A percentile compares a stretch with the other conserved stretches of the same genome.
phyloP scores from a whole-genome alignment of 2,888 invertebrate species.

The Gastracanthus pulcherrimus region DNA sequence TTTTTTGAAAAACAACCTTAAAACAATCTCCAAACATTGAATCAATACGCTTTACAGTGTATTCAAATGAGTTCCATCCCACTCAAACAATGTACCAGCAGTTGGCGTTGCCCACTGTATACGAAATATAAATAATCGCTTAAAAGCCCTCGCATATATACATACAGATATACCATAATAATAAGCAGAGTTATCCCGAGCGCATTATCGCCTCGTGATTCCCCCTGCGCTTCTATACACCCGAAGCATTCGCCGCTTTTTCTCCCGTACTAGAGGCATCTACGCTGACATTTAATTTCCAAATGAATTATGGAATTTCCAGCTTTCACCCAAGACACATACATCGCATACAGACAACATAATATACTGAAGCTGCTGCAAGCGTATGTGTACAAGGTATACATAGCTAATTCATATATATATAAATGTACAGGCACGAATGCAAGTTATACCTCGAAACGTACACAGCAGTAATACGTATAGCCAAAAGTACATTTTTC shows the following conservation, averaged over 20 bases:
- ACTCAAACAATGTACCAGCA: constrained; percentile 5
- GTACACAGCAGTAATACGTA: neutral
- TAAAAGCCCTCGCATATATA: neutral
- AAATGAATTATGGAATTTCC: constrained; percentile 37
- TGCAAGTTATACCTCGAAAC: neutral
- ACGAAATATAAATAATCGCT: constrained; percentile 20
- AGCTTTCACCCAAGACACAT: too few species aligned
- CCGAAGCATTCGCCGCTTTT: neutral
- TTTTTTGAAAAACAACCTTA: neutral
- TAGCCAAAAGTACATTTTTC: too few species aligned
- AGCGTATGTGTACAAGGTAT: neutral
- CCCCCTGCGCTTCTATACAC: neutral
- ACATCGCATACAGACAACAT: too few species aligned
- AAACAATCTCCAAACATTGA: constrained; percentile 14
- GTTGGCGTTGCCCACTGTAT: neutral
- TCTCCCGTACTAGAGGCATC: neutral
- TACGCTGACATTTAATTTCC: constrained; percentile 25
- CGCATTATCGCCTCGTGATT: neutral
- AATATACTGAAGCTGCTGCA: neutral
- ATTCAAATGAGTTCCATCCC: constrained; percentile 25
- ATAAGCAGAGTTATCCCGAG: neutral
- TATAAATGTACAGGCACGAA: neutral
- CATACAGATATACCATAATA: neutral
- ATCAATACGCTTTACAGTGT: constrained; percentile 11
- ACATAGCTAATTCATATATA: neutral